Base-by-base conservation (phyloP, 2,113 vertebrate genomes). In the Tor tambroides region DNA sequence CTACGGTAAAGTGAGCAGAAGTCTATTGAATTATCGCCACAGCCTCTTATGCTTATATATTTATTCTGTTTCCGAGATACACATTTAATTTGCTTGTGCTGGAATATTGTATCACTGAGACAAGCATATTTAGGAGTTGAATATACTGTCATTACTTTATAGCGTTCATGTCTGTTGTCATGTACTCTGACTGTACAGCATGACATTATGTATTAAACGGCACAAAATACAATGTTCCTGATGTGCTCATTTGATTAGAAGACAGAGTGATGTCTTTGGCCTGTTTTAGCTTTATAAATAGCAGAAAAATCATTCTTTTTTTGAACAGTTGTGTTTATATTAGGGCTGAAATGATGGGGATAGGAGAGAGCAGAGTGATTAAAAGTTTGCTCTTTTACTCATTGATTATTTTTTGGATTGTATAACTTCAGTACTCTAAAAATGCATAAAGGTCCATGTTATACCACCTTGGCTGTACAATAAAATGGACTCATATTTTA, bases 91-190 rank as follows among this genome's bases (percentile, higher is more conserved):
- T 35, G 28, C 77, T 12, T n/a, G 30, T 56, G 49, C 56, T 28
- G 21, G 61, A 65, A 81, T 65, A 38, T 65, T 81, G n/a, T 43
- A 81, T 63, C 56, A 63, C 21, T 38, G 21, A 80, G 78, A 80
- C 1, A 65, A 46, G 2, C 35, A 19, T 26, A 19, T 43, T 63
- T 65, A n/a, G 14, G 17, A 26, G 30, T 14, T 79, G 10, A 35
- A 56, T 51, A n/a, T 35, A 3, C 21, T 14, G 49, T 80, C 54
- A n/a, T 61, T 80, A 41, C 69, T 72, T 72, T 12, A 72, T 41
- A 72, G 38, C 35, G n/a, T 23, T 15, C 2, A 11, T 38, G 54
- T 41, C 11, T 80, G 11, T 38, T 80, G 54, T 61, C 54, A 61
- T 17, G 6, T 65, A 28, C 0, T 43, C n/a, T 17, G 23, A 81